Conservation (phyloP, 2,113 vertebrate species). For the Shinisaurus crocodilurus region DNA sequence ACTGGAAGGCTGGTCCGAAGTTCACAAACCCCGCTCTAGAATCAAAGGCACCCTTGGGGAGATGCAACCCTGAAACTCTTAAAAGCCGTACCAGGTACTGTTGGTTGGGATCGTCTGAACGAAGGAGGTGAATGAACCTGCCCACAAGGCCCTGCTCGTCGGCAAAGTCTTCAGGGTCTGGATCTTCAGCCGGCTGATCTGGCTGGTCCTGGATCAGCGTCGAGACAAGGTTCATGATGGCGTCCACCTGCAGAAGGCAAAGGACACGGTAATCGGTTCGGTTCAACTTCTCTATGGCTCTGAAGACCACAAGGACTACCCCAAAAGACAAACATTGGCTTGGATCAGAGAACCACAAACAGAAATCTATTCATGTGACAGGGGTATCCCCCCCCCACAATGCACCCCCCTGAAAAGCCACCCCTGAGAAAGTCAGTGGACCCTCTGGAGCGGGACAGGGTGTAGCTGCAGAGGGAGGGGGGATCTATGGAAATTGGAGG, state of each 20-base stretch:
- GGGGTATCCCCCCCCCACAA: background rate
- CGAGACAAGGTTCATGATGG: conserved; percentile 94
- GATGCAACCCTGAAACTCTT: background rate
- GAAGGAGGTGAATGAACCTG: conserved; percentile 94
- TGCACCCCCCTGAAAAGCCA: background rate
- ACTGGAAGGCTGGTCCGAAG: no score
- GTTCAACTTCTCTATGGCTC: background rate
- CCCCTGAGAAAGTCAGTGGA: background rate
- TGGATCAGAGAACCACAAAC: background rate
- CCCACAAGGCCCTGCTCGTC: conserved; percentile 98
- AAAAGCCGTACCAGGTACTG: conserved; percentile 88
- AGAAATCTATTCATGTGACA: no score
- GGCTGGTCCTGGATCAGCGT: conserved; percentile 97
- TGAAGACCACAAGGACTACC: background rate
- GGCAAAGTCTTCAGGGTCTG: conserved; percentile 96
- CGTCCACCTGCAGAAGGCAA: conserved; percentile 85
- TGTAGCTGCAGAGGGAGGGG: background rate
- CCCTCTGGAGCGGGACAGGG: background rate
- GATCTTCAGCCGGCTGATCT: conserved; percentile 95
- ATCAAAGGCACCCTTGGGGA: background rate
- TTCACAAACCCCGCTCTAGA: background rate
- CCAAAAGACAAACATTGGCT: accelerated
- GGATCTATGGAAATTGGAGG: background rate
- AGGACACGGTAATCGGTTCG: background rate
- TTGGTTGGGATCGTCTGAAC: conserved; percentile 95